A percentile compares a stretch with the other conserved stretches of the same genome.
Evolutionary conservation across 2,797 vertebrate genomes (phyloP).

Genomic region (Eremophila alpestris): DNA sequence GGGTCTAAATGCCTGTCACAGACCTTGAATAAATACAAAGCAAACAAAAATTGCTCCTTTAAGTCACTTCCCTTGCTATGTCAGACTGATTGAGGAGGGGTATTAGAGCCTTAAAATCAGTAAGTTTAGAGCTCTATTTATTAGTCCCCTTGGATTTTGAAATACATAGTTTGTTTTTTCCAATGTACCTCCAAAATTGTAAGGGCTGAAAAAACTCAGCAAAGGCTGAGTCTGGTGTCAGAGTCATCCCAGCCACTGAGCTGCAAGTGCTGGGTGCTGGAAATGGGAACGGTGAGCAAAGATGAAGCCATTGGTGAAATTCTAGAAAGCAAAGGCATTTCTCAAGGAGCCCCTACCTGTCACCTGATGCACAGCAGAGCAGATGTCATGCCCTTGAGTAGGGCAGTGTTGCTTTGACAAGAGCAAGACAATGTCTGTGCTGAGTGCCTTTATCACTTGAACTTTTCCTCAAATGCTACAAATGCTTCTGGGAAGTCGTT

Average conservation of each 20-base stretch:
- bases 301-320: not conserved
- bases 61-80: not conserved
- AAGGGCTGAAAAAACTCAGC: not conserved
- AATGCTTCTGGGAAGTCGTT: slow-evolving; percentile 13
- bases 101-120: not conserved
- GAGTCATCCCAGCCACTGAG: not conserved
- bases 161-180: not conserved
- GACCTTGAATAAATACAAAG: not conserved
- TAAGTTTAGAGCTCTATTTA: not conserved
- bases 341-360: not conserved
- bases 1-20: not conserved
- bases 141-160: not conserved
- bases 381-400: not conserved
- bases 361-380: not conserved
- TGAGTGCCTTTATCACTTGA: not conserved
- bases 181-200: not conserved
- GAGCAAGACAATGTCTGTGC: not conserved
- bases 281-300: not conserved
- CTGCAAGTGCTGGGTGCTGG: not conserved
- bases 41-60: not conserved
- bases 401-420: not conserved
- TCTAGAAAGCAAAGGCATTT: not conserved
- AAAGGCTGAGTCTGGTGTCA: not conserved
- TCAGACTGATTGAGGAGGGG: not conserved
- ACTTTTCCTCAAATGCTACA: slow-evolving; percentile 38